These are phyloP conservation scores for Tetramorium bicarinatum DNA, from an alignment of 2,888 invertebrate genomes.

Conservation along the genomic window DNA sequence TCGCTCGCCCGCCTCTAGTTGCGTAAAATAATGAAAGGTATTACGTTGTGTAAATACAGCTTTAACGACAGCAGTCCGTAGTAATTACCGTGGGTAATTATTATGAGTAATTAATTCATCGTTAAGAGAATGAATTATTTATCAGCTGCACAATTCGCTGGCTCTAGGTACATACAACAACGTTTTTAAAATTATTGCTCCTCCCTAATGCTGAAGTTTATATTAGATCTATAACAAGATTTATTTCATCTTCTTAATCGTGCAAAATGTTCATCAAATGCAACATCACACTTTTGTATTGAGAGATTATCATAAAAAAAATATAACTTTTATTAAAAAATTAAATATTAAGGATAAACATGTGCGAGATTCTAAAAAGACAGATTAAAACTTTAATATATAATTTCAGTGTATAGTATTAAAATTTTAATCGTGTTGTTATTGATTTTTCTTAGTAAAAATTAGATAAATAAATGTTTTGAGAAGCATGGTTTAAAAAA, in stretches of 20 bases:
- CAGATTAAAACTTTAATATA: background rate
- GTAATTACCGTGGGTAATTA: constrained; percentile 39
- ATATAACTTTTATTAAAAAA: background rate
- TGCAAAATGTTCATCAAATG: too few species aligned
- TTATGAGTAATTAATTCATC: constrained; percentile 48
- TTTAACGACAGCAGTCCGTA: constrained; percentile 41
- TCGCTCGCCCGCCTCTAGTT: constrained; percentile 50
- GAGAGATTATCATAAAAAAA: background rate
- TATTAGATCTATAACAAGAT: background rate
- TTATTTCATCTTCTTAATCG: background rate
- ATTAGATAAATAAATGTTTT: background rate
- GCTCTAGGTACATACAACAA: background rate
- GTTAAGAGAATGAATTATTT: constrained; percentile 32
- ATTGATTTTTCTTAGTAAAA: constrained; percentile 6
- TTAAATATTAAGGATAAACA: background rate
- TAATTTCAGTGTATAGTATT: background rate
- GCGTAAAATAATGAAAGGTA: constrained; percentile 58
- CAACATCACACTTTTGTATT: background rate
- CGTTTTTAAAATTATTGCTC: background rate
- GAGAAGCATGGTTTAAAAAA: background rate
- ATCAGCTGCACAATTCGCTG: constrained; percentile 7
- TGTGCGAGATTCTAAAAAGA: background rate
- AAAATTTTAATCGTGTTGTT: background rate
- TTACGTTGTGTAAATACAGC: constrained; percentile 52
- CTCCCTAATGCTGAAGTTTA: background rate